Evolutionary conservation across 2,888 invertebrate species (phyloP).

Genomic region (Drosophila leonis): DNA sequence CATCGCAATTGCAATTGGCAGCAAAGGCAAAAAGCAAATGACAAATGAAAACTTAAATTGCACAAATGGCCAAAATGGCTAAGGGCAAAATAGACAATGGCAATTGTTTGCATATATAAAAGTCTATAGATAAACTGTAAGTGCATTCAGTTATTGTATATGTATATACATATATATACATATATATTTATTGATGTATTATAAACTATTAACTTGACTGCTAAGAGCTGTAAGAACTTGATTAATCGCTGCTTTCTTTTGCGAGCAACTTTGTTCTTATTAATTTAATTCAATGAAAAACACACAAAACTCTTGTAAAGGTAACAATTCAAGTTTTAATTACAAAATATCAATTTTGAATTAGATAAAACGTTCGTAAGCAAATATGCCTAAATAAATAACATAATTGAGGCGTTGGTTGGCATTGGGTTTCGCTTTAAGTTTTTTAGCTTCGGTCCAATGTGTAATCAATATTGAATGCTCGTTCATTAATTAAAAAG

Average conservation of each 20-base stretch:
- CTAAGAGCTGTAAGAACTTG: not conserved
- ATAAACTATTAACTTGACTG: not conserved
- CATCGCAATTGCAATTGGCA: conserved; percentile 73
- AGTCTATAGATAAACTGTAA: not conserved
- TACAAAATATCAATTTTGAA: not conserved
- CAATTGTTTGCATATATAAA: not conserved
- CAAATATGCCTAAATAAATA: not conserved
- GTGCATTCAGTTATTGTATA: not conserved
- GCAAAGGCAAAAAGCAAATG: conserved; percentile 62
- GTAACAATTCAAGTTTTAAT: not conserved
- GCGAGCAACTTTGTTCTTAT: too few relatives aligned
- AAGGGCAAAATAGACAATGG: conserved; percentile 37
- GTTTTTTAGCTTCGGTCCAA: not conserved
- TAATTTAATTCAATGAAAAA: too few relatives aligned
- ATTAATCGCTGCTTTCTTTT: not conserved
- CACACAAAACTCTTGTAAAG: too few relatives aligned
- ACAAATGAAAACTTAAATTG: conserved; percentile 75
- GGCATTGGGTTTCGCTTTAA: not conserved
- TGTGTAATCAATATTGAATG: not conserved
- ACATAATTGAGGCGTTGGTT: not conserved
- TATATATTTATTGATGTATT: not conserved
- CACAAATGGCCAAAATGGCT: conserved; percentile 58
- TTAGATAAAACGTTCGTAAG: not conserved
- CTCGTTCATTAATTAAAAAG: not conserved
- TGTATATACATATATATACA: not conserved